phyloP scores from a whole-genome alignment of 2,113 vertebrate genomes.

The Tretioscincus oriximinensis region DNA sequence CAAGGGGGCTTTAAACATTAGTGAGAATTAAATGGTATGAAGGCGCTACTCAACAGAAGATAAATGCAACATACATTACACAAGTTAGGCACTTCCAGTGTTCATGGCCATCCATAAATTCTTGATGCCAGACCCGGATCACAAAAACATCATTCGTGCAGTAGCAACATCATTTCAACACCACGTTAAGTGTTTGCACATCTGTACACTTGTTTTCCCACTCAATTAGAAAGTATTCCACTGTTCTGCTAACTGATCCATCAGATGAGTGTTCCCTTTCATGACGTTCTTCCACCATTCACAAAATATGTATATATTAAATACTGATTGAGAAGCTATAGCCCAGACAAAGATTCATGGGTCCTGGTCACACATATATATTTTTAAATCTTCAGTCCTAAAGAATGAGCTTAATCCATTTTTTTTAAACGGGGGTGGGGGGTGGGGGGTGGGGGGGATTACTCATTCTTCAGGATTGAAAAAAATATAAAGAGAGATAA shows the following conservation, averaged over 20 bases:
- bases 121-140: not conserved
- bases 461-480: no score
- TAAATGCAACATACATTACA: not conserved
- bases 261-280: not conserved
- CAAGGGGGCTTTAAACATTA: not conserved
- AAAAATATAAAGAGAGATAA: not conserved
- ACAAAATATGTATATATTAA: not conserved
- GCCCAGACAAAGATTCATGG: not conserved
- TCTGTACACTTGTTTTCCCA: not conserved
- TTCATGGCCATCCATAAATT: not conserved
- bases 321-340: not conserved
- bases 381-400: no score
- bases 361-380: no score
- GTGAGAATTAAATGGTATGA: not conserved
- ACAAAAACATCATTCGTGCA: not conserved
- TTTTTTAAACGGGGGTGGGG: no score
- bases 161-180: fast-evolving
- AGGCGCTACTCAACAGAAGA: not conserved
- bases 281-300: not conserved
- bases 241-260: not conserved
- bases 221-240: not conserved
- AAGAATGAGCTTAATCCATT: no score
- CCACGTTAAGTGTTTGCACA: not conserved
- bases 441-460: no score
- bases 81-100: not conserved